phyloP scores from a whole-genome alignment of 1,140 invertebrate species.

The Zophobas atratus region DNA sequence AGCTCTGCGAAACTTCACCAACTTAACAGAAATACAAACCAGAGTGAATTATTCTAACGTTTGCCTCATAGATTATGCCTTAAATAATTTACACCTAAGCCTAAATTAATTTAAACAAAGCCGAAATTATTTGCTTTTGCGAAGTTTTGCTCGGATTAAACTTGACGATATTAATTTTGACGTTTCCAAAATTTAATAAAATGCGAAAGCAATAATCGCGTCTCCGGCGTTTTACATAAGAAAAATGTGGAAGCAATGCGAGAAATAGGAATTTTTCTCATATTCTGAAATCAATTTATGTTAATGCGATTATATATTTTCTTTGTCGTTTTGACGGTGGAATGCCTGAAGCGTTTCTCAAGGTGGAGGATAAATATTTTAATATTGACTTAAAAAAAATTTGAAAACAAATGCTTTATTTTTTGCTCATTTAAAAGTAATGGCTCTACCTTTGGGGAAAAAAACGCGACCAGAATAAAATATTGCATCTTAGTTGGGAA shows the following conservation, averaged over 20 bases:
- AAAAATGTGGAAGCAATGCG: conserved; percentile 33
- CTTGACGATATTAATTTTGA: neutral
- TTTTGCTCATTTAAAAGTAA: conserved; percentile 30
- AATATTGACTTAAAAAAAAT: conserved; percentile 17
- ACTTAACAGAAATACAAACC: conserved; percentile 31
- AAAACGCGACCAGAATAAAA: conserved; percentile 28
- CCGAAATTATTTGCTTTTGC: neutral
- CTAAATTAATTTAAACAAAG: conserved; percentile 19
- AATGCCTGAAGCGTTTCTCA: neutral
- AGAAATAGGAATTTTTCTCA: conserved; percentile 56
- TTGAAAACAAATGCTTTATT: conserved; percentile 35
- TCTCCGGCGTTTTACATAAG: conserved; percentile 18
- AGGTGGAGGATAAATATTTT: conserved; percentile 13
- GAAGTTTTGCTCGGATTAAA: neutral
- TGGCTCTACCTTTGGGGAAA: conserved; percentile 5
- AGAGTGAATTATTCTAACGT: conserved; percentile 24
- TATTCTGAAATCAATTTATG: conserved; percentile 56
- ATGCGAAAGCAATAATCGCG: conserved; percentile 21
- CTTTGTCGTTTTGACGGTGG: conserved; percentile 25
- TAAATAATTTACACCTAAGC: conserved; percentile 19
- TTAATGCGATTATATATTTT: conserved; percentile 58
- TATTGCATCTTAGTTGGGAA: conserved; percentile 2
- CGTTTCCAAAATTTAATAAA: conserved; percentile 25
- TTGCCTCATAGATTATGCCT: conserved; percentile 33
- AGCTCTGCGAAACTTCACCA: conserved; percentile 38